Evolutionary conservation across 2,113 vertebrate species (phyloP).

Genomic region (Eudyptes chrysolophus): DNA sequence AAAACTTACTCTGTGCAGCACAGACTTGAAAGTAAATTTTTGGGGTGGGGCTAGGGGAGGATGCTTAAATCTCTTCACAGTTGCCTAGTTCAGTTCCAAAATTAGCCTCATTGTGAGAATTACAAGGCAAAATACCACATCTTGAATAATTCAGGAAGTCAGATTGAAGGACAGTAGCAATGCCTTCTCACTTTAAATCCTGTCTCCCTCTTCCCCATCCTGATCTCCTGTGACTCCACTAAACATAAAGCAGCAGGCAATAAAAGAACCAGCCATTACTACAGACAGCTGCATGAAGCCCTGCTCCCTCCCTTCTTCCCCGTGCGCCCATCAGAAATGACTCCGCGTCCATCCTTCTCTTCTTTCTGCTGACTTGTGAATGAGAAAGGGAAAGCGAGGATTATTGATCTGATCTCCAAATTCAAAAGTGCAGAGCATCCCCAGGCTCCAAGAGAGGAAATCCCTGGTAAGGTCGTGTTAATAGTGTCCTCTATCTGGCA

Average conservation of each 20-base stretch:
- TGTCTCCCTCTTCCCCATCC: neutral
- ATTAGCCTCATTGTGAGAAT: neutral
- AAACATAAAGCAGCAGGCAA: neutral
- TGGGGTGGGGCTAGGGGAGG: neutral
- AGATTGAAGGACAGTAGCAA: neutral
- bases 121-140: neutral
- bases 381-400: neutral
- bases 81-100: neutral
- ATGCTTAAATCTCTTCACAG: neutral
- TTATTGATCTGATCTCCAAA: neutral
- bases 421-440: neutral
- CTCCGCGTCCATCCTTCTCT: neutral
- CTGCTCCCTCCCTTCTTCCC: neutral
- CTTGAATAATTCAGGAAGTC: conserved; percentile 14
- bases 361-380: neutral
- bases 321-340: neutral
- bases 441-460: neutral
- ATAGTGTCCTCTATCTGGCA: neutral
- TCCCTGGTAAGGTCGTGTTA: neutral
- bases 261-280: neutral
- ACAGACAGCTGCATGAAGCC: neutral
- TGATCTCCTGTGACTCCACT: neutral
- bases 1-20: neutral
- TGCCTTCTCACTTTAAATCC: conserved; percentile 9
- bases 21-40: neutral